Conservation (phyloP, 2,113 vertebrate species). For the Mustela nigripes region DNA sequence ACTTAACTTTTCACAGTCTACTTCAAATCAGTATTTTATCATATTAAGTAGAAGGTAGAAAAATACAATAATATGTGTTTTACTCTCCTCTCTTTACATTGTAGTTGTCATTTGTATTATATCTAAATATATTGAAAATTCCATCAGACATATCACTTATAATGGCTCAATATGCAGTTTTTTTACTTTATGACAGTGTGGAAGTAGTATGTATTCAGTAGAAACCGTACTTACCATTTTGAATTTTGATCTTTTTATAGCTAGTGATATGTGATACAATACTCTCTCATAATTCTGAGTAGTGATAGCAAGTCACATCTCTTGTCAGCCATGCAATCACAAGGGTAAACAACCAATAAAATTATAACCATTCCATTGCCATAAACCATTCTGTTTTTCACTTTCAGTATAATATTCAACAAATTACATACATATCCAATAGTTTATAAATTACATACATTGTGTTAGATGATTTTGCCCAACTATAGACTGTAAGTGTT, state of each 20-base stretch:
- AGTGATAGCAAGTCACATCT: not conserved
- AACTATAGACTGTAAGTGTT: not conserved
- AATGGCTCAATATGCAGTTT: not conserved
- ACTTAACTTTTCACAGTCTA: not conserved
- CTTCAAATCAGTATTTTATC: slow-evolving; percentile 2
- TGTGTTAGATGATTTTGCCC: not conserved
- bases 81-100: not conserved
- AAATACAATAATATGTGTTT: not conserved
- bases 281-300: not conserved
- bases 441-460: not conserved
- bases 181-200: not conserved
- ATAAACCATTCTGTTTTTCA: not conserved
- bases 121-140: not conserved
- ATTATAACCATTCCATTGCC: not conserved
- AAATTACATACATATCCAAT: not conserved
- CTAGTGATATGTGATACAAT: not conserved
- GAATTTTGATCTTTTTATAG: not conserved
- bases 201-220: not conserved
- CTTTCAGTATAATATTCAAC: not conserved
- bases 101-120: not conserved
- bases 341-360: not conserved
- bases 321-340: not conserved
- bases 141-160: not conserved
- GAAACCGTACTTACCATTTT: not conserved
- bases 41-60: not conserved